Percentiles rank a stretch among this genome's conserved stretches.
Evolutionary conservation across 2,113 vertebrate species (phyloP).

Genomic region (Gallinago undulata): DNA sequence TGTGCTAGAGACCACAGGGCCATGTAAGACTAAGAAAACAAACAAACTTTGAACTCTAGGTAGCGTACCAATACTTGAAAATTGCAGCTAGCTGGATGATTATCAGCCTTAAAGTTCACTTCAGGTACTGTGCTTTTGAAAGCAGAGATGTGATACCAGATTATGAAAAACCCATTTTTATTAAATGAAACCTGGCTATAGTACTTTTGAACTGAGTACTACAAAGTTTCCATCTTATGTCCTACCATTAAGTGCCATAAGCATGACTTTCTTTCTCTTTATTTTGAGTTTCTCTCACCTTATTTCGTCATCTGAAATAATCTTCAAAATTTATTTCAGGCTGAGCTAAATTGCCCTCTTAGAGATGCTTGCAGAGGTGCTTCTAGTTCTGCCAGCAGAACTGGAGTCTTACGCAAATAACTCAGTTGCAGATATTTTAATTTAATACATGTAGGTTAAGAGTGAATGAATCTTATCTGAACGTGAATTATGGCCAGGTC

Average conservation of each 20-base stretch:
- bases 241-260: neutral
- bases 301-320: neutral
- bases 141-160: neutral
- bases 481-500: neutral
- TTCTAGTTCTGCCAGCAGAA: neutral
- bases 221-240: neutral
- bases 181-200: neutral
- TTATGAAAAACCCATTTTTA: neutral
- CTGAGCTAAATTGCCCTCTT: neutral
- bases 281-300: neutral
- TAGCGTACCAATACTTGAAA: neutral
- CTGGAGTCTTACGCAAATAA: neutral
- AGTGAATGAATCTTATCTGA: neutral
- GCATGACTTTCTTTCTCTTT: neutral
- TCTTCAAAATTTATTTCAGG: neutral
- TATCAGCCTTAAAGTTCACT: neutral
- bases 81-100: neutral
- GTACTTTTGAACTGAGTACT: neutral
- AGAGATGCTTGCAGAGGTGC: neutral
- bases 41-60: neutral
- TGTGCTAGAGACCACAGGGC: neutral
- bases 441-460: neutral
- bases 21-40: constrained; percentile 8
- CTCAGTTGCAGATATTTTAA: neutral
- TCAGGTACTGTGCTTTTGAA: neutral